Base-by-base conservation (phyloP, 2,113 vertebrate species). In the Hippocampus mohnikei region DNA sequence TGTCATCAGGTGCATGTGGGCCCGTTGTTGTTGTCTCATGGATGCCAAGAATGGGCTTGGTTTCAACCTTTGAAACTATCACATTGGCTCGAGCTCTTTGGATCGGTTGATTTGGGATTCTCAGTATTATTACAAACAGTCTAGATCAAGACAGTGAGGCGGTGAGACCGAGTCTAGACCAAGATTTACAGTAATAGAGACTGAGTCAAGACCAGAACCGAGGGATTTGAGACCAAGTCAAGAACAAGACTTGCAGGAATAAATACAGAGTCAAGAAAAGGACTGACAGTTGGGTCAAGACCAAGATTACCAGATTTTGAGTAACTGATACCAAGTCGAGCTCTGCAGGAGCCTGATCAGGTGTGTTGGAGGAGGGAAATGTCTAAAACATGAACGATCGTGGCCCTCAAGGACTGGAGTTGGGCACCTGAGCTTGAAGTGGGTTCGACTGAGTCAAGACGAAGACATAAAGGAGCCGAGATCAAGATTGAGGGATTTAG, bases 1-100 rank as follows among this genome's bases (percentile, higher is more conserved):
- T 67, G 76, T 86, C 79, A 74, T 78, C 69, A 75, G 76, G 76
- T 79, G 71, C 60, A 52, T 78, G 64, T 61, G 70, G 73, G 67
- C 58, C 59, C 40, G 33, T 63, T n/a, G 18, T 67, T 64, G 53
- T 29, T 63, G 21, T 9, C 65, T 64, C 59, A 58, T 50, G 48
- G 68, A 41, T 72, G 56, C 23, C 61, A 74, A 76, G 55, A 55
- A 6, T 2, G 0, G 55, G 29, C 58, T 58, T 46, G 69, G 60
- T 20, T 66, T 78, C 40, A 23, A 67, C 60, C 46, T 73, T 56
- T 11, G 69, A 11, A 55, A 29, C 44, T 6, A 41, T 71, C 53
- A 55, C 33, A 62, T 73, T 67, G 52, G 41, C 33, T 37, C 2
- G 33, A 42, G 41, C 2, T 42, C 0, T 42, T 44, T 44, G 2